Percentiles rank a stretch among this genome's conserved stretches.
These are phyloP conservation scores for Harpegnathos saltator DNA, from an alignment of 1,140 invertebrate genomes.

Conservation along the genomic window DNA sequence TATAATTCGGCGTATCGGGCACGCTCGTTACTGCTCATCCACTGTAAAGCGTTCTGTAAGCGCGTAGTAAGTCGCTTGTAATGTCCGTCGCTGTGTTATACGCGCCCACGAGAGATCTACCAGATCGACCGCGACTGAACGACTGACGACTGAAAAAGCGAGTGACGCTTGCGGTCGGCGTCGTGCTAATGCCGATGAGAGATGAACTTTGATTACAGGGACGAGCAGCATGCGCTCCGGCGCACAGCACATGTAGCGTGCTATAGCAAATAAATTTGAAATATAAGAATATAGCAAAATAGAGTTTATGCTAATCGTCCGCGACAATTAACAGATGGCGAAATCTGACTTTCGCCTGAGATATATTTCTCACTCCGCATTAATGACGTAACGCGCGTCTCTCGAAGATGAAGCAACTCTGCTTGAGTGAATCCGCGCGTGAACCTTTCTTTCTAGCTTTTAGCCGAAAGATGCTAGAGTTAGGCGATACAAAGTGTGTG, in stretches of 20 bases:
- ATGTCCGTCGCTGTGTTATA: conserved; percentile 50
- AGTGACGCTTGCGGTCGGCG: conserved; percentile 7
- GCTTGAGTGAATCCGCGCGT: too few relatives aligned
- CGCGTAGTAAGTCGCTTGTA: conserved; percentile 45
- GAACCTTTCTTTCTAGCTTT: too few relatives aligned
- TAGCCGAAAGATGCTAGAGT: too few relatives aligned
- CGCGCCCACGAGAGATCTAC: conserved; percentile 36
- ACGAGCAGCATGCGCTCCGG: conserved; percentile 17
- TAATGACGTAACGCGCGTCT: background rate
- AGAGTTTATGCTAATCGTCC: conserved; percentile 23
- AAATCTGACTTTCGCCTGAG: background rate
- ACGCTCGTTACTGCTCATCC: conserved; percentile 30
- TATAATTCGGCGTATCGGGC: conserved; percentile 33
- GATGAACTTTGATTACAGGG: conserved; percentile 53
- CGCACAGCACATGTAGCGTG: background rate
- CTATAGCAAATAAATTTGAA: conserved; percentile 39
- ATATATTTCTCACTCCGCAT: background rate
- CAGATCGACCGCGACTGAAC: too few relatives aligned
- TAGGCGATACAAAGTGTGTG: too few relatives aligned
- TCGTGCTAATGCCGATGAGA: conserved; percentile 47
- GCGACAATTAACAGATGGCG: background rate
- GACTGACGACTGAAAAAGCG: conserved; percentile 54
- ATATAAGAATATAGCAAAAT: conserved; percentile 6
- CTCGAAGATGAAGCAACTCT: too few relatives aligned
- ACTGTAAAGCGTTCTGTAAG: conserved; percentile 11